phyloP scores from a whole-genome alignment of 2,888 invertebrate species.

The Troides oblongomaculatus region DNA sequence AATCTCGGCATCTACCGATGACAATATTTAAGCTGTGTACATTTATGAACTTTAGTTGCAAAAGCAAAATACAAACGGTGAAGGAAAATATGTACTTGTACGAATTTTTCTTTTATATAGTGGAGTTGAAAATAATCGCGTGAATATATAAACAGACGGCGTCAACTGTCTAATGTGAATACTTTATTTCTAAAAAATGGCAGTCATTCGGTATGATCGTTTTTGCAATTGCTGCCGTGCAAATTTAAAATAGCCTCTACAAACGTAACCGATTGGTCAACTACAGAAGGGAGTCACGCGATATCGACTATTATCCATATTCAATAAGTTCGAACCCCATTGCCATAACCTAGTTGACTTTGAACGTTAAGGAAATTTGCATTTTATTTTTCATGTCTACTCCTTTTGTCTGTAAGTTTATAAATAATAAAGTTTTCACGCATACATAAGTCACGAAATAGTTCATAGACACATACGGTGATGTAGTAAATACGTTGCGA shows the following conservation, averaged over 20 bases:
- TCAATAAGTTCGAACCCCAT: background rate
- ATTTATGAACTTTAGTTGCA: too few relatives aligned
- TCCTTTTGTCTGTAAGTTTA: too few relatives aligned
- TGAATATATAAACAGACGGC: background rate
- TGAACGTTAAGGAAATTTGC: too few relatives aligned
- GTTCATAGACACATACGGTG: background rate
- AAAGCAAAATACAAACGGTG: too few relatives aligned
- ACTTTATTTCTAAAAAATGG: background rate
- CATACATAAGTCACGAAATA: too few relatives aligned
- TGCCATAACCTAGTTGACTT: too few relatives aligned
- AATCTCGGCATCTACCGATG: too few relatives aligned
- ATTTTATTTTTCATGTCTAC: too few relatives aligned
- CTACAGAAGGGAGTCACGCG: background rate
- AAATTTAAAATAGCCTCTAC: background rate
- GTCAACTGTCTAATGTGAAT: background rate
- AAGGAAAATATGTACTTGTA: too few relatives aligned
- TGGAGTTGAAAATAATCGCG: too few relatives aligned
- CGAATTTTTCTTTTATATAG: background rate
- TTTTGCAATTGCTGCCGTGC: background rate
- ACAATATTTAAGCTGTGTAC: too few relatives aligned
- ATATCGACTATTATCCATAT: background rate
- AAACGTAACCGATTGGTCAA: conserved; percentile 1
- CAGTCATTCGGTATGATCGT: background rate
- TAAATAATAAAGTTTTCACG: too few relatives aligned
- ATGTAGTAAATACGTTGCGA: background rate